These are phyloP conservation scores for Teleogryllus oceanicus DNA, from an alignment of 2,888 invertebrate species.

Conservation along the genomic window DNA sequence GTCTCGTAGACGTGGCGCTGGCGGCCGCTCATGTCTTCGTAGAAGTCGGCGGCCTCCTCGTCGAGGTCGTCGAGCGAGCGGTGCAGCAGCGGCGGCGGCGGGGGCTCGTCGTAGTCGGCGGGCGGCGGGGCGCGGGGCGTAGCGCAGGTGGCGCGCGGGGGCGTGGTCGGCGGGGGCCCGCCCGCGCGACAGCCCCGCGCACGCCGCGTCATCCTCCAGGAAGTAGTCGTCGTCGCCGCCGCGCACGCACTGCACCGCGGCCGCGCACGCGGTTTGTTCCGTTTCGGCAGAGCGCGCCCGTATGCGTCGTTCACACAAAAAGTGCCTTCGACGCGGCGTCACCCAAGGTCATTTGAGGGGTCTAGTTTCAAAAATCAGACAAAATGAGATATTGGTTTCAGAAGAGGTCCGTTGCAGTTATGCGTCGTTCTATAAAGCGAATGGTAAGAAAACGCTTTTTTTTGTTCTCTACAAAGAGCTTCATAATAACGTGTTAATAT, in stretches of 20 bases:
- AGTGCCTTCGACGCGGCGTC: too few species aligned
- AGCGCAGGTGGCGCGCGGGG: neutral
- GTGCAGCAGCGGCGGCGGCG: slow-evolving; percentile 37
- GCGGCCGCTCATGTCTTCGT: slow-evolving; percentile 55
- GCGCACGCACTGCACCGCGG: slow-evolving; percentile 40
- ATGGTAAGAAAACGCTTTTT: too few species aligned
- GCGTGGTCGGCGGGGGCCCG: slow-evolving; percentile 39
- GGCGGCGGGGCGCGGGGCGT: slow-evolving; percentile 35
- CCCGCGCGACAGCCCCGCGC: slow-evolving; percentile 43
- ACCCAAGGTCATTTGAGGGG: too few species aligned
- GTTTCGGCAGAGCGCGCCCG: too few species aligned
- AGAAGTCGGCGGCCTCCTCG: slow-evolving; percentile 42
- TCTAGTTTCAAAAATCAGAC: too few species aligned
- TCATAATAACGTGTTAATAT: too few species aligned
- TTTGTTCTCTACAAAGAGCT: too few species aligned
- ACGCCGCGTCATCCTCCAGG: slow-evolving; percentile 49
- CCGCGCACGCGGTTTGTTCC: slow-evolving; percentile 35
- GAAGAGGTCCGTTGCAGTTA: too few species aligned
- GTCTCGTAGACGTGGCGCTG: slow-evolving; percentile 82
- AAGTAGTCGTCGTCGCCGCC: slow-evolving; percentile 55
- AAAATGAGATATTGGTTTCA: too few species aligned
- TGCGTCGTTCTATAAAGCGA: too few species aligned
- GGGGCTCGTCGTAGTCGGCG: slow-evolving; percentile 46
- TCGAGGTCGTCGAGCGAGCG: slow-evolving; percentile 40
- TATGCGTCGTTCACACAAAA: too few species aligned